phyloP scores from a whole-genome alignment of 1,140 invertebrate species.

The Scylla paramamosain region DNA sequence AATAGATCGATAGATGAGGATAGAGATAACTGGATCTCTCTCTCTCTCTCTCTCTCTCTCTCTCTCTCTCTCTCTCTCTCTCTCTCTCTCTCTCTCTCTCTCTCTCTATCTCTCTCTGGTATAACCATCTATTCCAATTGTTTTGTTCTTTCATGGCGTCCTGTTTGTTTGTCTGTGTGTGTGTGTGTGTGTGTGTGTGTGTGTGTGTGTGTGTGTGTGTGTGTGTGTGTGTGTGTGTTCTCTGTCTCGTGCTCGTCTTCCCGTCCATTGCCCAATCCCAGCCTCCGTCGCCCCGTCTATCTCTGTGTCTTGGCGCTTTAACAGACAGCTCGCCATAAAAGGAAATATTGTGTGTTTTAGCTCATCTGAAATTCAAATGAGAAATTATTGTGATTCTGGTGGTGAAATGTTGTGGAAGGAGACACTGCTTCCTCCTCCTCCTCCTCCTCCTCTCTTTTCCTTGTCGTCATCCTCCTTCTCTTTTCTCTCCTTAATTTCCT shows the following conservation, averaged over 20 bases:
- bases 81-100: slow-evolving; percentile 31
- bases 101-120: not conserved
- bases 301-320: not conserved
- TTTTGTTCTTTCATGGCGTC: not conserved
- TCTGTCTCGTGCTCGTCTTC: not conserved
- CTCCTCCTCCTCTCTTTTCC: not conserved
- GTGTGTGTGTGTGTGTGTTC: not conserved
- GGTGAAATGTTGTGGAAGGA: slow-evolving; percentile 30
- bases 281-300: not conserved
- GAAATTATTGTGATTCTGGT: slow-evolving; percentile 56
- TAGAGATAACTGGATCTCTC: not conserved
- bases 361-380: slow-evolving; percentile 64
- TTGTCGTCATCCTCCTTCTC: not conserved
- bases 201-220: too few species aligned
- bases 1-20: not conserved
- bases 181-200: too few species aligned
- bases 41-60: slow-evolving; percentile 33
- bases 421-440: not conserved
- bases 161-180: not conserved
- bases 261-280: not conserved
- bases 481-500: not conserved
- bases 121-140: not conserved
- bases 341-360: slow-evolving; percentile 64
- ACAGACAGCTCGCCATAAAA: slow-evolving; percentile 40
- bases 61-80: slow-evolving; percentile 27